A percentile compares a stretch with the other conserved stretches of the same genome.
Conservation (phyloP, 2,888 invertebrate genomes). For the Limnephilus rhombicus region DNA sequence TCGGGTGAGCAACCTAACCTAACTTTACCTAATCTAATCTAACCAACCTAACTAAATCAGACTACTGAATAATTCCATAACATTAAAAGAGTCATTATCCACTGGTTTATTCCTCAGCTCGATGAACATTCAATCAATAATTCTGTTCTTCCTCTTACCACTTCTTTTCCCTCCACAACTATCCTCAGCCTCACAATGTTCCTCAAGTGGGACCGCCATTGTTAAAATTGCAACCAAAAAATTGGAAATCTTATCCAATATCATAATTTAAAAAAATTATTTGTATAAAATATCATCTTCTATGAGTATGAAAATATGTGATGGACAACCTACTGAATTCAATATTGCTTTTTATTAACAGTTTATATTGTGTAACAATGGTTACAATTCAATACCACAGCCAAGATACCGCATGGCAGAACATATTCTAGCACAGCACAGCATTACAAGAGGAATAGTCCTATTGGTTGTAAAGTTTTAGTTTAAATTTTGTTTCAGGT, state of each 20-base stretch:
- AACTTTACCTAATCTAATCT: not conserved
- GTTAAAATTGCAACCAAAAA: not conserved
- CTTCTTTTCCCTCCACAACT: not conserved
- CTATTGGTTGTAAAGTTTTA: not conserved
- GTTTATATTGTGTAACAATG: not conserved
- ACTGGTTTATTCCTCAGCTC: too few species aligned
- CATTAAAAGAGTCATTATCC: too few species aligned
- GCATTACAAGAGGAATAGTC: too few species aligned
- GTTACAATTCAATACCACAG: not conserved
- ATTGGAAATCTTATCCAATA: not conserved
- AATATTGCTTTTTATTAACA: not conserved
- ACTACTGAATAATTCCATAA: too few species aligned
- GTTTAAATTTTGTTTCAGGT: constrained; percentile 74
- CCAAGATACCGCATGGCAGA: too few species aligned
- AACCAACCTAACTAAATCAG: not conserved
- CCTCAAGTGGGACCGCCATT: not conserved
- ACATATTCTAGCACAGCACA: too few species aligned
- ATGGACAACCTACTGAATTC: not conserved
- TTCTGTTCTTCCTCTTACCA: not conserved
- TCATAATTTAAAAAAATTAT: not conserved
- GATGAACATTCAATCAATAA: not conserved
- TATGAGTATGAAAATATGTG: not conserved
- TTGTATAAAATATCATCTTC: too few species aligned
- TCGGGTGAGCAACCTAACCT: constrained; percentile 80
- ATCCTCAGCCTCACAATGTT: not conserved